Evolutionary conservation across 2,113 vertebrate species (phyloP).

Genomic region (Cyprinodon tularosa): DNA sequence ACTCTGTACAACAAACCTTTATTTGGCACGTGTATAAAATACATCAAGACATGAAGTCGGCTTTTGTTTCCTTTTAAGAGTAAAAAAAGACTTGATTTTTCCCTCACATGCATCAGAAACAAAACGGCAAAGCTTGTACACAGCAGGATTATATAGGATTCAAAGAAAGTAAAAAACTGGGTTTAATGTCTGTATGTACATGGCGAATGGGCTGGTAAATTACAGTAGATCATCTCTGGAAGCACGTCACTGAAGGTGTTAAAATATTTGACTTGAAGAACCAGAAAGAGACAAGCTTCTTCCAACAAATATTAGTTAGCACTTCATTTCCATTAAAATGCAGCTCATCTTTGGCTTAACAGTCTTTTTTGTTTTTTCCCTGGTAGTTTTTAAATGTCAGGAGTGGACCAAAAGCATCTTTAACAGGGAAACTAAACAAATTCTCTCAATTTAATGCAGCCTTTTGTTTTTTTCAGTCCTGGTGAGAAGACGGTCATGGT

Average conservation of each 20-base stretch:
- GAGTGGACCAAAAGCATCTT: background rate
- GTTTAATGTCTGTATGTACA: background rate
- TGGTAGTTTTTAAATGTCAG: background rate
- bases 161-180: background rate
- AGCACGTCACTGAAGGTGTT: constrained; percentile 60
- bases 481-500: no score
- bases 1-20: constrained; percentile 75
- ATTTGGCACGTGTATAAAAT: constrained; percentile 77
- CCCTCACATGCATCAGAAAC: constrained; percentile 43
- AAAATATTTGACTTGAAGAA: background rate
- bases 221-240: constrained; percentile 73
- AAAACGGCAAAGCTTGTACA: constrained; percentile 9
- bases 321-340: background rate
- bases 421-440: no score
- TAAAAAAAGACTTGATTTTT: background rate
- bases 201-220: constrained; percentile 12
- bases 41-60: constrained; percentile 60
- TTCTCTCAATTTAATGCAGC: no score
- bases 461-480: no score
- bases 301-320: background rate
- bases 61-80: constrained; percentile 32
- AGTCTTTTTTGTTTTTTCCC: background rate
- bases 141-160: constrained; percentile 13
- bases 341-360: background rate
- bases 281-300: background rate